Conservation (phyloP, 2,888 invertebrate species). For the Tipula helvola region DNA sequence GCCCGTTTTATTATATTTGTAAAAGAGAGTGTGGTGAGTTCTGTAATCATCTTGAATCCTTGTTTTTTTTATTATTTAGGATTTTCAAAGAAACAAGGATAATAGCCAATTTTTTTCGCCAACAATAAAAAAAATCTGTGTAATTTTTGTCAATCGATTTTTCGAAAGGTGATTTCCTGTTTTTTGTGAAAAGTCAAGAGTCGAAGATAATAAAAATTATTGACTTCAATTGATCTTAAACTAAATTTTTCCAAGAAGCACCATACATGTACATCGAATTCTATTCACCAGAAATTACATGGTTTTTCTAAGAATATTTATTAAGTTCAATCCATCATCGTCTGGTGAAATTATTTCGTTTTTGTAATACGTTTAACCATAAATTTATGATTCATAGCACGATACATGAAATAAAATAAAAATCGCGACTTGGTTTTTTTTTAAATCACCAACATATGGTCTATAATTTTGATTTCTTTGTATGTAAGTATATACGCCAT, state of each 20-base stretch:
- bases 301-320: not conserved
- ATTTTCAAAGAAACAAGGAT: not conserved
- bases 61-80: not conserved
- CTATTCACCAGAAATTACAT: not conserved
- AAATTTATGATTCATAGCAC: not conserved
- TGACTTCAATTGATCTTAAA: not conserved
- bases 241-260: not conserved
- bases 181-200: not conserved
- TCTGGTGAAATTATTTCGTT: not conserved
- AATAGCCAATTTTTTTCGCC: not conserved
- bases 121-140: not conserved
- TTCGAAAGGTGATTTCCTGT: not conserved
- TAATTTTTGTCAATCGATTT: not conserved
- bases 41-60: not conserved
- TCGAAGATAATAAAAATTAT: conserved; percentile 4
- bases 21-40: not conserved
- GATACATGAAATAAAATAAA: not conserved
- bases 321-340: not conserved
- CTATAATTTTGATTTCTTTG: not conserved
- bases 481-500: not conserved
- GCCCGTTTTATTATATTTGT: not conserved
- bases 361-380: not conserved
- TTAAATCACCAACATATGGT: not conserved
- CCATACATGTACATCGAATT: not conserved
- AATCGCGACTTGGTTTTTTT: not conserved